Percentiles rank a stretch among this genome's conserved stretches.
phyloP scores from a whole-genome alignment of 2,888 invertebrate genomes.

The Cacoxenus indagator region DNA sequence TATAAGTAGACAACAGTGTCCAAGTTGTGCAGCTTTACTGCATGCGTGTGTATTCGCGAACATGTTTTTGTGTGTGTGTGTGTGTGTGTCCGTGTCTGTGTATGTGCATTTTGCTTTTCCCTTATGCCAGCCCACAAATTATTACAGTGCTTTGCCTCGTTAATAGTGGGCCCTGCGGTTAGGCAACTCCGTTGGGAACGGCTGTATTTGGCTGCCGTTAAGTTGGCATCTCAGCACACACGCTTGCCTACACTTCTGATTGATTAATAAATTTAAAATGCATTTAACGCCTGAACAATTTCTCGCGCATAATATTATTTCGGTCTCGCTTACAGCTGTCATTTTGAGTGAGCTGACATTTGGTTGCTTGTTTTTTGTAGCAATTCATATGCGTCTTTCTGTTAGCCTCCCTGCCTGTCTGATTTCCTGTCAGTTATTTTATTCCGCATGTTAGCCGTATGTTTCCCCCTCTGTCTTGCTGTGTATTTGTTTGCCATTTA shows the following conservation, averaged over 20 bases:
- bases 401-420: too few relatives aligned
- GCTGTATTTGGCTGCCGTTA: background rate
- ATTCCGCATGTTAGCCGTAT: too few relatives aligned
- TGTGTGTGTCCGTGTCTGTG: background rate
- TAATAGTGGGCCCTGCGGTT: slow-evolving; percentile 11
- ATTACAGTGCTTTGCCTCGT: background rate
- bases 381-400: too few relatives aligned
- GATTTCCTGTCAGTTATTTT: too few relatives aligned
- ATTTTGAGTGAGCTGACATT: slow-evolving; percentile 29
- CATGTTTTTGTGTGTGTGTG: too few relatives aligned
- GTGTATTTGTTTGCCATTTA: too few relatives aligned
- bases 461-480: too few relatives aligned
- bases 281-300: slow-evolving; percentile 5
- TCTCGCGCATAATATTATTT: background rate
- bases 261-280: slow-evolving; percentile 18
- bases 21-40: background rate
- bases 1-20: background rate
- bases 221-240: background rate
- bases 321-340: background rate
- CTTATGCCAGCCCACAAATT: slow-evolving; percentile 2
- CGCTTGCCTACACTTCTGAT: slow-evolving; percentile 2
- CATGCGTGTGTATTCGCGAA: too few relatives aligned
- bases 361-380: background rate
- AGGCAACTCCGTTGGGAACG: background rate
- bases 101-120: background rate